Percentiles rank a stretch among this genome's conserved stretches.
phyloP scores from a whole-genome alignment of 2,888 invertebrate genomes.

The Drosophila rellima region DNA sequence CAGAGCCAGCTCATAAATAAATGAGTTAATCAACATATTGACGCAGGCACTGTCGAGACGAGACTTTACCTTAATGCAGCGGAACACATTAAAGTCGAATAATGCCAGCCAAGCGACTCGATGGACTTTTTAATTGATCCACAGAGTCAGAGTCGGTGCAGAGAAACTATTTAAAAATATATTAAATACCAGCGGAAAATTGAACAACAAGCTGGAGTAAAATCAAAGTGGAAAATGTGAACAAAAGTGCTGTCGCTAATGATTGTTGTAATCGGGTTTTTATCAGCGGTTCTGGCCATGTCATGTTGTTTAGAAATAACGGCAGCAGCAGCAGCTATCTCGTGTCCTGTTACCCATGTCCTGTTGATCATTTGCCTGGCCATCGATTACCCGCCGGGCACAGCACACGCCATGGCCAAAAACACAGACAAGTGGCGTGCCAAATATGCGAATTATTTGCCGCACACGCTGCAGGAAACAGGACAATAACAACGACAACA shows the following conservation, averaged over 20 bases:
- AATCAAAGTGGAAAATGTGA: slow-evolving; percentile 1
- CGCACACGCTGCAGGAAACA: slow-evolving; percentile 53
- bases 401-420: slow-evolving; percentile 50
- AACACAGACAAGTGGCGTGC: slow-evolving; percentile 65
- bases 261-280: slow-evolving; percentile 61
- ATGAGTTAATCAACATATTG: slow-evolving; percentile 80
- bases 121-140: slow-evolving; percentile 52
- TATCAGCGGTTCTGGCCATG: slow-evolving; percentile 49
- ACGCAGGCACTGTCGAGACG: slow-evolving; percentile 47
- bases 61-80: slow-evolving; percentile 34
- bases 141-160: slow-evolving; percentile 13
- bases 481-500: slow-evolving; percentile 25
- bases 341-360: slow-evolving; percentile 36
- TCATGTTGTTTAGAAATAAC: slow-evolving; percentile 64
- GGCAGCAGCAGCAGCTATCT: slow-evolving; percentile 26
- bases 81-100: slow-evolving; percentile 44
- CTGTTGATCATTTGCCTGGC: slow-evolving; percentile 69
- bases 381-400: slow-evolving; percentile 66
- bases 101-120: slow-evolving; percentile 28
- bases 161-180: background rate
- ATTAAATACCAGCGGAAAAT: slow-evolving; percentile 5
- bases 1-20: slow-evolving; percentile 76
- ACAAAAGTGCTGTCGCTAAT: slow-evolving; percentile 43
- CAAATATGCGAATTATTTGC: slow-evolving; percentile 77
- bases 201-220: background rate